Evolutionary conservation across 2,797 vertebrate genomes (phyloP).

Genomic region (Tinamus major): DNA sequence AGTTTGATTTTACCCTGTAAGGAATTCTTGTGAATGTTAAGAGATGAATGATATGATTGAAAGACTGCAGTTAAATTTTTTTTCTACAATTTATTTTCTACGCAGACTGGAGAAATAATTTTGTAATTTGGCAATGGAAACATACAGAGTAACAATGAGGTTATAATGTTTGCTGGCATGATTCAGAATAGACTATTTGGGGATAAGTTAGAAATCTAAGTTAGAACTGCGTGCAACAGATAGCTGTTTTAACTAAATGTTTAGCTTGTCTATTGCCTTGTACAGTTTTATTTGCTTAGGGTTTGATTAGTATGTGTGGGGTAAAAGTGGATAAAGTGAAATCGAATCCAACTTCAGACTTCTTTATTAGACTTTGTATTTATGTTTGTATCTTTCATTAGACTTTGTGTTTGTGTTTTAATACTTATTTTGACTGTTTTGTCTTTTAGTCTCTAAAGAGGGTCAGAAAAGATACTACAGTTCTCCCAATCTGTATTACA

Average conservation of each 20-base stretch:
- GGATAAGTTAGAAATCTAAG: neutral
- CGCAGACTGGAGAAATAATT: neutral
- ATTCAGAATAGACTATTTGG: neutral
- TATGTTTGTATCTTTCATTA: neutral
- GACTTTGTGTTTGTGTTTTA: neutral
- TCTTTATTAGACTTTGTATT: neutral
- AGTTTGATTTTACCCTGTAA: neutral
- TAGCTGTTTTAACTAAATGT: neutral
- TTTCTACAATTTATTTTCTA: neutral
- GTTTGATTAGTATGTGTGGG: rapidly evolving
- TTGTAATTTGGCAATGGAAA: neutral
- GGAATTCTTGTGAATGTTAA: neutral
- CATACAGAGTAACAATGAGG: neutral
- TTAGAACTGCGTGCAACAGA: neutral
- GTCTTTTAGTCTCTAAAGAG: constrained; percentile 89
- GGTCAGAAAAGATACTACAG: constrained; percentile 89
- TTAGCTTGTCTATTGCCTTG: neutral
- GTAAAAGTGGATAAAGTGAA: neutral
- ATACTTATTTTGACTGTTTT: constrained; percentile 10
- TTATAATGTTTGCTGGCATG: neutral
- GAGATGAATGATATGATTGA: neutral
- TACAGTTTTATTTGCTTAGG: neutral
- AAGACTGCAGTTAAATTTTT: neutral
- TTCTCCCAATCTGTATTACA: constrained; percentile 91
- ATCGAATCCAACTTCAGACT: neutral